These are phyloP conservation scores for Nixonia krombeini DNA, from an alignment of 1,140 invertebrate genomes.

Conservation along the genomic window DNA sequence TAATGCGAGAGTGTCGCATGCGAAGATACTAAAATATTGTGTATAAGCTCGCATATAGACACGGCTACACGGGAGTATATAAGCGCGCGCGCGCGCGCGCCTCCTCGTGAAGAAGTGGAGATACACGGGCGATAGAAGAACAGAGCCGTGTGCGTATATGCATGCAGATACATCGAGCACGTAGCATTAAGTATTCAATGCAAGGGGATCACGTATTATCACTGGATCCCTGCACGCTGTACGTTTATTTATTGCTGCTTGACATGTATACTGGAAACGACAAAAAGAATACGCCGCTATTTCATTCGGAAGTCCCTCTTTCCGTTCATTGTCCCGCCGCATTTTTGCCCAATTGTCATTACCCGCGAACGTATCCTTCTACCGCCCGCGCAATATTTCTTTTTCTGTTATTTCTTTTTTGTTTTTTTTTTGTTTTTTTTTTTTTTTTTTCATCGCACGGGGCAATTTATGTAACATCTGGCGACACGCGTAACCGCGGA, in stretches of 20 bases:
- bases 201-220: conserved; percentile 71
- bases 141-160: conserved; percentile 26
- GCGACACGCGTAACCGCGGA: too few relatives aligned
- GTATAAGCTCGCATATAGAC: conserved; percentile 42
- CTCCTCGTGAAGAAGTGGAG: conserved; percentile 45
- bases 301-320: background rate
- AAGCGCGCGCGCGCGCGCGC: conserved; percentile 31
- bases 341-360: too few relatives aligned
- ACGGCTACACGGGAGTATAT: conserved; percentile 27
- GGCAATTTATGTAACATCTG: too few relatives aligned
- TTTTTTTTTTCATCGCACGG: too few relatives aligned
- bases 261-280: conserved; percentile 45
- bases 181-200: conserved; percentile 72
- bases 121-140: conserved; percentile 46
- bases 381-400: too few relatives aligned
- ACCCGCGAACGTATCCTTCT: too few relatives aligned
- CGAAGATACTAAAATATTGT: conserved; percentile 48
- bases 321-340: conserved; percentile 15
- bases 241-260: conserved; percentile 66
- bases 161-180: conserved; percentile 67
- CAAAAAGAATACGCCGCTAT: conserved; percentile 35
- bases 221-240: conserved; percentile 56
- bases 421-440: too few relatives aligned
- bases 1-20: conserved; percentile 45
- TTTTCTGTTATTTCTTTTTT: too few relatives aligned